Evolutionary conservation across 2,797 vertebrate genomes (phyloP), one percentile per base, ranked within the genome.

Genomic region (Scarus forsteni): DNA sequence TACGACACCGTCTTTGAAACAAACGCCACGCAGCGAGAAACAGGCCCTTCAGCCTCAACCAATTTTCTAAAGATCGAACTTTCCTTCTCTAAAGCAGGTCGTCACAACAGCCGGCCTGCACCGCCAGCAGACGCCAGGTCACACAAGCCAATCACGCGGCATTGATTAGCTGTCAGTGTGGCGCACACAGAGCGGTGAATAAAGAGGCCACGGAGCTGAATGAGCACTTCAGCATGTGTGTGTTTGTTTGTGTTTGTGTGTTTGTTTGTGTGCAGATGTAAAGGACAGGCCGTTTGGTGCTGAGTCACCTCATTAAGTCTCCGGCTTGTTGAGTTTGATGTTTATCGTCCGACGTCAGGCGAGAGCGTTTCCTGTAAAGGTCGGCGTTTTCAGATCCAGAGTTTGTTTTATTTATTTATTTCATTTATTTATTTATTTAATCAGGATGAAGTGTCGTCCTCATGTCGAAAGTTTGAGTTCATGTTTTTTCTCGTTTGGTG

Each of bases 151-250:
- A 84, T 89, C 76, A 79, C 75, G 66, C 0, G 0, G 27, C 70
- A 87, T 89, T 53, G 83, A 87, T 80, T 84, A 66, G 69, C 50
- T 82, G 76, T 80, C 79, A 61, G 50, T 73, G 39, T 81, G 38
- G 50, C 51, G 44, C 40, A 49, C 48, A 49, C 16, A 49, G 15
- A 49, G 14, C 18, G 11, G 45, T 62, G 42, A 66, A 18, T 19
- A 18, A 27, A 59, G 52, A 58, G 58, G 15, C 42, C 56, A 48
- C 61, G 57, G 77, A 70, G 40, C 10, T 4, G 46, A 56, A 13
- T 5, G 51, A 63, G 79, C 42, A 53, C 66, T 54, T 40, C 36
- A 56, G 34, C 43, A 40, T 62, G 52, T 52, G 52, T 52, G 52
- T 56, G 50, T 48, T 35, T 66, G 62, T 59, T n/a, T 52, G 60